Base-by-base conservation (phyloP, 2,113 vertebrate genomes). In the Poeciliopsis occidentalis region DNA sequence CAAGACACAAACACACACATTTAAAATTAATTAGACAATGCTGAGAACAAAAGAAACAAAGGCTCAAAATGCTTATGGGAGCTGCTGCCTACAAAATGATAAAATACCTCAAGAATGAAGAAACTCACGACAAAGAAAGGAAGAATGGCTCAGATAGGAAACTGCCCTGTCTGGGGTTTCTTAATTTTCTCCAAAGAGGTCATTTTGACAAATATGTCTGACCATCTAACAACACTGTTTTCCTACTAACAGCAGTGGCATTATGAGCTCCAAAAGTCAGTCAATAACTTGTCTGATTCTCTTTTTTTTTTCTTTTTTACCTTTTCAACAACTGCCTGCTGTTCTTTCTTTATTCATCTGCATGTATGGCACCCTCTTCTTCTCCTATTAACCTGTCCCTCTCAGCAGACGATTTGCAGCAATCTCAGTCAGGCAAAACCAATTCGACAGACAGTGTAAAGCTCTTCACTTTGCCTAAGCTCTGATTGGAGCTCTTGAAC, bases 401-500 rank as follows among this genome's bases (percentile, higher is more conserved):
- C 80, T 85, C 80, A 54, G 82, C 84, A 75, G 66, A 85, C 69
- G 64, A 81, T 63, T 65, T 8, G 51, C 69, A 57, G 69, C 78
- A 76, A 85, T 82, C 84, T 83, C 69, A 86, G 78, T 64, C 63
- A 37, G 66, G 71, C 79, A 83, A 85, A 87, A 82, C 81, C 83
- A 80, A 85, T 88, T 86, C 81, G 75, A 51, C 79, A 87, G 86
- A 77, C 83, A 69, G 70, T 72, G 70, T 71, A 81, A 86, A 64
- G 80, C 82, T 74, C 79, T 78, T 71, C 84, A 87, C 85, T 85
- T 73, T 34, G 76, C 70, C 88, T 86, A 75, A 83, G 85, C 86
- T 86, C 76, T 57, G 41, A 82, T 29, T 85, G 73, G 68, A 88
- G 81, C 85, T 76, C 88, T 90, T 83, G 70, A 87, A 84, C 82